phyloP scores from a whole-genome alignment of 2,797 vertebrate genomes.

The Enteromius trimaculatus region DNA sequence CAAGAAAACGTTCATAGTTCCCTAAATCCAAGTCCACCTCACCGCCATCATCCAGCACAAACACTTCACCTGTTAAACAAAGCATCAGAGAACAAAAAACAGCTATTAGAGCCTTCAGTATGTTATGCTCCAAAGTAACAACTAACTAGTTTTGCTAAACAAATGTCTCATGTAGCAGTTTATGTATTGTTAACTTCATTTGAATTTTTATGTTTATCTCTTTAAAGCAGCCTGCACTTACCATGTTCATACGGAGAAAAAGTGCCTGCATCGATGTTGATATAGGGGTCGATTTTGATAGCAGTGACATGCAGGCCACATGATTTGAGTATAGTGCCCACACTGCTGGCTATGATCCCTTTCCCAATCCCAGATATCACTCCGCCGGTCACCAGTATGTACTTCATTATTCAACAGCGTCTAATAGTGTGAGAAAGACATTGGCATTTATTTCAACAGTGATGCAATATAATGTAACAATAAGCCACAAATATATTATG shows the following conservation, averaged over 20 bases:
- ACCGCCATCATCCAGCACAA: slow-evolving; percentile 86
- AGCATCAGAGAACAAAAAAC: neutral
- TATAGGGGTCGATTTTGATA: slow-evolving; percentile 97
- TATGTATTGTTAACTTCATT: neutral
- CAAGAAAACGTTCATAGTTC: slow-evolving; percentile 87
- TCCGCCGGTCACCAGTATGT: slow-evolving; percentile 96
- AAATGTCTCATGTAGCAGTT: neutral
- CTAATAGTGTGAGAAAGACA: neutral
- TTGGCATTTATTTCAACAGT: neutral
- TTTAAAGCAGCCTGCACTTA: slow-evolving; percentile 63
- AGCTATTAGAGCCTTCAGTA: neutral
- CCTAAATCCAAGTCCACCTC: slow-evolving; percentile 87
- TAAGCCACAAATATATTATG: neutral
- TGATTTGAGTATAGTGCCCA: slow-evolving; percentile 96
- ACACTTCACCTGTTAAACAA: slow-evolving; percentile 79
- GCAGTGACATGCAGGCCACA: slow-evolving; percentile 93
- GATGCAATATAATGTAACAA: neutral
- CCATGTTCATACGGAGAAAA: slow-evolving; percentile 97
- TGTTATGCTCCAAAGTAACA: neutral
- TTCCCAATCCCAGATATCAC: slow-evolving; percentile 98
- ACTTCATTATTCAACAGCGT: slow-evolving; percentile 82
- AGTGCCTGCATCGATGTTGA: slow-evolving; percentile 96
- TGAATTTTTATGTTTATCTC: too few species aligned
- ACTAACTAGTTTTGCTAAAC: neutral
- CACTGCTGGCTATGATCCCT: slow-evolving; percentile 96